Conservation (phyloP, 2,797 vertebrate genomes). For the Acanthurus tractus region DNA sequence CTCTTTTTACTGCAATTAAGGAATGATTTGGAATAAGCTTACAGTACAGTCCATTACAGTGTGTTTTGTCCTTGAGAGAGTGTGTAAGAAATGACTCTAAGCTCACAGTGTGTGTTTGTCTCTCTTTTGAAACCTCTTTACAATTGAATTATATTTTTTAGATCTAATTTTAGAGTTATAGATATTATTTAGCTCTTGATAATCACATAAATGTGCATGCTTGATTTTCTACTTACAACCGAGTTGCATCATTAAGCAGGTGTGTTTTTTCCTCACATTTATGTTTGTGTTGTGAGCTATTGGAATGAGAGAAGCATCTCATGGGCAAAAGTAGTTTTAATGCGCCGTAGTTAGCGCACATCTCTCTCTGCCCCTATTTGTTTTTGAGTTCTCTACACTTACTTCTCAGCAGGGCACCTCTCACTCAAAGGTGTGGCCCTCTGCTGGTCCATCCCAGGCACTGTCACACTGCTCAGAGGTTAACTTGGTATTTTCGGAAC, state of each 20-base stretch:
- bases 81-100: not conserved
- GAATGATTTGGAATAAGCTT: slow-evolving; percentile 19
- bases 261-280: not conserved
- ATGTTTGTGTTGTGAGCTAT: not conserved
- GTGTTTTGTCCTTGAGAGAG: not conserved
- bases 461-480: slow-evolving; percentile 28
- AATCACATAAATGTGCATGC: not conserved
- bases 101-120: not conserved
- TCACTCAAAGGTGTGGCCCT: slow-evolving; percentile 69
- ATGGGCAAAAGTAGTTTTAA: not conserved
- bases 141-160: not conserved
- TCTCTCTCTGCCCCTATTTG: not conserved
- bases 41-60: not conserved
- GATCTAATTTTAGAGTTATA: not conserved
- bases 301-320: not conserved
- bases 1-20: slow-evolving; percentile 17
- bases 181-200: not conserved
- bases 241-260: not conserved
- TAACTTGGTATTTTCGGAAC: slow-evolving; percentile 2
- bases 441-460: slow-evolving; percentile 73
- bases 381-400: slow-evolving; percentile 4
- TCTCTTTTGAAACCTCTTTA: not conserved
- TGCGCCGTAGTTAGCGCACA: not conserved
- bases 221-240: not conserved
- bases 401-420: slow-evolving; percentile 30